A percentile compares a stretch with the other conserved stretches of the same genome.
Evolutionary conservation across 1,140 invertebrate species (phyloP).

Genomic region (Meloidogyne floridensis): DNA sequence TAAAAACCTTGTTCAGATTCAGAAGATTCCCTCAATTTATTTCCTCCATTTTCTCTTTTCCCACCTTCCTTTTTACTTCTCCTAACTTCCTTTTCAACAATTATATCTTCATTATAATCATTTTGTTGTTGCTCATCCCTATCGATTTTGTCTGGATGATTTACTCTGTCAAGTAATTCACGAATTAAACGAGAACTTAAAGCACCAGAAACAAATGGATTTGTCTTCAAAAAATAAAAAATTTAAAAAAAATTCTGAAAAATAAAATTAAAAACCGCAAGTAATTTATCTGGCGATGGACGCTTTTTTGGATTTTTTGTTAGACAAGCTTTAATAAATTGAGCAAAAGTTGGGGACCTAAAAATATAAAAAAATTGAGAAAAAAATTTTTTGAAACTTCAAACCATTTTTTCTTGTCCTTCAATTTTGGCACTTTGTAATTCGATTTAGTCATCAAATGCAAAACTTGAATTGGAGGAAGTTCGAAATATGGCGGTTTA

Average conservation of each 20-base stretch:
- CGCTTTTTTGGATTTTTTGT: conserved; percentile 99
- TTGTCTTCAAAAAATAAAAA: conserved; percentile 71
- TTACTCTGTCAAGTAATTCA: conserved; percentile 90
- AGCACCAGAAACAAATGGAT: conserved; percentile 78
- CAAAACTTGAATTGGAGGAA: conserved; percentile 88
- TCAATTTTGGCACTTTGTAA: conserved; percentile 94
- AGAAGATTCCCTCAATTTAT: neutral
- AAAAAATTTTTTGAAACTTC: neutral
- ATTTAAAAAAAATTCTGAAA: neutral
- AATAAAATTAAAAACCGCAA: conserved; percentile 62
- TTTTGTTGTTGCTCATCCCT: neutral
- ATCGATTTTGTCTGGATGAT: conserved; percentile 70
- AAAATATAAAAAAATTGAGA: conserved; percentile 38
- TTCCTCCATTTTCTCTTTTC: neutral
- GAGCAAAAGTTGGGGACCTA: conserved; percentile 87
- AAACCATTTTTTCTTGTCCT: conserved; percentile 91
- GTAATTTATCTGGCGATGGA: conserved; percentile 86
- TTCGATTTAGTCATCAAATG: conserved; percentile 98
- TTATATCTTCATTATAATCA: neutral
- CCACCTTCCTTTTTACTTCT: neutral
- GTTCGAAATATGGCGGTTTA: conserved; percentile 98
- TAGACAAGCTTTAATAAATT: conserved; percentile 93
- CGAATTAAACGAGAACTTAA: conserved; percentile 80
- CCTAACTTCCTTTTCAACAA: neutral
- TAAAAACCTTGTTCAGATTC: conserved; percentile 9